Conservation (phyloP, 2,113 vertebrate genomes). For the Etheostoma cragini region DNA sequence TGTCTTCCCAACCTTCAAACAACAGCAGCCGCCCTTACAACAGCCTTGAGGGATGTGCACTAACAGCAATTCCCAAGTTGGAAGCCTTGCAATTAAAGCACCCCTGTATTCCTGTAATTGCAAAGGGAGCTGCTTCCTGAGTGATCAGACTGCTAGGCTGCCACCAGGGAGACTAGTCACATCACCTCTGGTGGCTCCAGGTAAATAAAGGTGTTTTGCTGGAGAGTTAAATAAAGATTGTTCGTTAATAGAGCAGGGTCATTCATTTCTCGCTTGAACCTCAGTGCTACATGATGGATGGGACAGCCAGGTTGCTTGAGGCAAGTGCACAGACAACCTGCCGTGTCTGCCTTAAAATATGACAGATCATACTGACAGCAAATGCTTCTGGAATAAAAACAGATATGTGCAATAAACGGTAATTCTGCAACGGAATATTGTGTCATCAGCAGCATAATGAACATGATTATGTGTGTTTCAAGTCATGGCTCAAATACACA, state of each 20-base stretch:
- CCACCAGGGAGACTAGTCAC: conserved; percentile 72
- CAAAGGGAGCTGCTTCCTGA: conserved; percentile 75
- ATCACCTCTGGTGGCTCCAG: conserved; percentile 69
- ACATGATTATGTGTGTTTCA: not conserved
- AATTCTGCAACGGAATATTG: not conserved
- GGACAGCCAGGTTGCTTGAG: not conserved
- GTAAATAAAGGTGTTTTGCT: conserved; percentile 67
- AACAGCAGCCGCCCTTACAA: conserved; percentile 68
- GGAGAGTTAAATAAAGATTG: conserved; percentile 72
- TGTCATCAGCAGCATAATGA: not conserved
- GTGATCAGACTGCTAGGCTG: conserved; percentile 64
- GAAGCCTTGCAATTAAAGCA: conserved; percentile 79
- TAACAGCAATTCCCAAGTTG: conserved; percentile 78
- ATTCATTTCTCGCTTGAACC: conserved; percentile 53
- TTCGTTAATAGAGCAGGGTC: conserved; percentile 58
- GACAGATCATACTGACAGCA: not conserved
- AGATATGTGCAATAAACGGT: conserved; percentile 6
- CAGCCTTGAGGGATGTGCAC: conserved; percentile 71
- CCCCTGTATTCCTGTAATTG: conserved; percentile 80
- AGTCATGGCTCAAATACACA: not conserved
- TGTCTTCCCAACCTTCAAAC: conserved; percentile 74
- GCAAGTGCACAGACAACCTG: conserved; percentile 11
- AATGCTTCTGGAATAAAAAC: conserved; percentile 12
- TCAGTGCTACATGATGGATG: conserved; percentile 33
- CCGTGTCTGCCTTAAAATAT: conserved; percentile 6